Base-by-base conservation (phyloP, 2,113 vertebrate genomes). In the Rostratula benghalensis region DNA sequence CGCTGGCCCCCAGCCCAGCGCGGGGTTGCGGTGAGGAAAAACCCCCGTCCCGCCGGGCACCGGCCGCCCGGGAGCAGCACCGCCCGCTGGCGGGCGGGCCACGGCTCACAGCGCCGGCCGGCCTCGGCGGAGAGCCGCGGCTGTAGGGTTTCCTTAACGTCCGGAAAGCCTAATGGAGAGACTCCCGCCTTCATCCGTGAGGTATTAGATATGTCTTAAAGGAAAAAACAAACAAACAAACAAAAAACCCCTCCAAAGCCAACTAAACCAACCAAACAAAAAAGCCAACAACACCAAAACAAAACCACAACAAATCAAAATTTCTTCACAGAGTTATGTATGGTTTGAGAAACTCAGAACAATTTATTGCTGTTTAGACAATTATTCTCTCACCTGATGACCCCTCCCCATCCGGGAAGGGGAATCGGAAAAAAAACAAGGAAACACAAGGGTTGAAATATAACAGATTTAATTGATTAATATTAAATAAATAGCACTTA, bases 81-180 rank as follows among this genome's bases (percentile, higher is more conserved):
- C 87, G 56, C 68, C 61, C 48, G 2, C 60, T 24, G 87, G 73
- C 35, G 30, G 48, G 30, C 50, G 10, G 17, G 17, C 16, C 16
- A 10, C 22, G 67, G 24, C 50, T 2, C 2, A 6, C 22, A 5
- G 19, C 16, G 53, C 17, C 11, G 37, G 9, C 10, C 3, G n/a
- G 22, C 22, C 3, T 13, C 45, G 1, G n/a, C 3, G 48, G 7
- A 3, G 46, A 4, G 48, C 5, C 13, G 7, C 48, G 3, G 0
- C 1, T 11, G 53, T 11, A 0, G 10, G 1, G 54, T 19, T 11
- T 6, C n/a, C 33, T 30, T 4, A 8, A 14, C 13, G 61, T 3
- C 30, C 6, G 6, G 15, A 19, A 15, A 23, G 2, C 54, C 31
- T 3, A 6, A 7, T 7, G 31, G 11, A 33, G 35, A 22, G 43